These are phyloP conservation scores for Uria lomvia DNA, from an alignment of 2,113 vertebrate species.

Conservation along the genomic window DNA sequence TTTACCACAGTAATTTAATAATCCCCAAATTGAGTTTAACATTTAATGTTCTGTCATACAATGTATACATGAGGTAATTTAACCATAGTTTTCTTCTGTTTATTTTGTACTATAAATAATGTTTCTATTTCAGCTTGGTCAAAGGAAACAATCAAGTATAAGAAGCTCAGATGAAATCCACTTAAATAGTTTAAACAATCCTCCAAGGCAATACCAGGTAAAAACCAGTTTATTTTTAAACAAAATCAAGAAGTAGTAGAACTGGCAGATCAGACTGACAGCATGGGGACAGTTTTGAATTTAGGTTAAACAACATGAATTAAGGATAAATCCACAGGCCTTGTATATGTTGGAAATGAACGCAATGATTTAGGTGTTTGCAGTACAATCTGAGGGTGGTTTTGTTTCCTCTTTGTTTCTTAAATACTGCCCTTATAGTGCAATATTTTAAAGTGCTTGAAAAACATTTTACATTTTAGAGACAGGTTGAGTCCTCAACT, in stretches of 20 bases:
- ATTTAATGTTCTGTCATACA: not conserved
- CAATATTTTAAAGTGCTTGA: not conserved
- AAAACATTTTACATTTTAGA: not conserved
- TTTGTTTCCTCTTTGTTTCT: not conserved
- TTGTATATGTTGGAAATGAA: not conserved
- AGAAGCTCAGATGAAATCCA: conserved; percentile 77
- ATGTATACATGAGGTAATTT: not conserved
- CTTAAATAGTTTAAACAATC: conserved; percentile 76
- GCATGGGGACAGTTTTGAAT: not conserved
- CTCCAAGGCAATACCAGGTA: conserved; percentile 87
- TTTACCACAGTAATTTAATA: not conserved
- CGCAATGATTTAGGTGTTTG: not conserved
- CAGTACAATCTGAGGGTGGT: not conserved
- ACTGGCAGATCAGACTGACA: not conserved
- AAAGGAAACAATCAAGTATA: conserved; percentile 77
- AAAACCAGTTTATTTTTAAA: not conserved
- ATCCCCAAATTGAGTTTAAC: not conserved
- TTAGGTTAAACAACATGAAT: not conserved
- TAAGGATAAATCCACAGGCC: not conserved
- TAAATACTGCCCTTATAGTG: not conserved
- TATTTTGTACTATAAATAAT: conserved; percentile 16
- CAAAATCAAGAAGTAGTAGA: not conserved
- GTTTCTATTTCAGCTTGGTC: conserved; percentile 75
- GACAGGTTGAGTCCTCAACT: not conserved
- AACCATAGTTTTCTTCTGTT: not conserved